Conservation (phyloP, 2,888 invertebrate species). For the Drosophila emarginata region DNA sequence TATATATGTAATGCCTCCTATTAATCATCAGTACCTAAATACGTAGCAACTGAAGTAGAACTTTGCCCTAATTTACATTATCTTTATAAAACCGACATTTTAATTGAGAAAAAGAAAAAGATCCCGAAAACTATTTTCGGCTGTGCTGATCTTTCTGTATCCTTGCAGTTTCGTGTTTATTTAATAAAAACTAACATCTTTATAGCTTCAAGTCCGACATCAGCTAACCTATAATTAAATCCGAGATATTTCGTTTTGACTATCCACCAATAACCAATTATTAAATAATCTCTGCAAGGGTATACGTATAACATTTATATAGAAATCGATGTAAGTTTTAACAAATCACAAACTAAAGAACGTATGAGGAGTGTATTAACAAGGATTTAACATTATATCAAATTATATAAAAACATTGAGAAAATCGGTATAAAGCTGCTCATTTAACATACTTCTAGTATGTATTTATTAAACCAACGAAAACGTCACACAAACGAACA, state of each 20-base stretch:
- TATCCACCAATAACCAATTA: not conserved
- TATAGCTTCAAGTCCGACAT: not conserved
- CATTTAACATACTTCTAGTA: not conserved
- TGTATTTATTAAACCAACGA: constrained; percentile 17
- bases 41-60: constrained; percentile 35
- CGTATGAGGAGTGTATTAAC: not conserved
- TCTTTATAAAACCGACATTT: constrained; percentile 20
- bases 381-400: no score
- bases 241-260: not conserved
- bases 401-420: no score
- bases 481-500: constrained; percentile 52
- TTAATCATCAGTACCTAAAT: constrained; percentile 71
- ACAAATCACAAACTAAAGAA: not conserved
- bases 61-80: constrained; percentile 36
- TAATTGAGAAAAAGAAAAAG: not conserved
- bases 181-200: not conserved
- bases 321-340: not conserved
- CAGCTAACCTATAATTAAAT: not conserved
- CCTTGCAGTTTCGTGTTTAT: not conserved
- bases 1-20: constrained; percentile 68
- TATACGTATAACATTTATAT: not conserved
- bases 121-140: not conserved
- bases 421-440: not conserved
- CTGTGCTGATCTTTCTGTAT: not conserved
- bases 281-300: not conserved